A percentile compares a stretch with the other conserved stretches of the same genome.
Conservation (phyloP, 2,113 vertebrate genomes). For the Dromiciops gliroides region DNA sequence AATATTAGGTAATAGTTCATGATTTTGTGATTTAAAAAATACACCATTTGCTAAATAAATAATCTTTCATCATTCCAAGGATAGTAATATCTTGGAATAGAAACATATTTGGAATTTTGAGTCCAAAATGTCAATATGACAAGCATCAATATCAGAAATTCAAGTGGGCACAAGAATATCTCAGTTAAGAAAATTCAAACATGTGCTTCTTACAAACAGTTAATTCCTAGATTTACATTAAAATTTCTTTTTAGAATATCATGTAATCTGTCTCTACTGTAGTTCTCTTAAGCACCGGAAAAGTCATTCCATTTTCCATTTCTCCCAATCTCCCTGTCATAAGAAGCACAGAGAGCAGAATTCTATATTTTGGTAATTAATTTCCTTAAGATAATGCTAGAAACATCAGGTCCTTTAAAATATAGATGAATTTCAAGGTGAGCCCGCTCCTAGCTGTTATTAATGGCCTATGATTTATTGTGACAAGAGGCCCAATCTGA, state of each 20-base stretch:
- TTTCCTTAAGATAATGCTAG: slow-evolving; percentile 88
- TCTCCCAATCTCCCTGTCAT: slow-evolving; percentile 72
- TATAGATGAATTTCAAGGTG: slow-evolving; percentile 88
- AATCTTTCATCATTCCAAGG: not conserved
- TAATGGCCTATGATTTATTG: slow-evolving; percentile 85
- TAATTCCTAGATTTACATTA: slow-evolving; percentile 52
- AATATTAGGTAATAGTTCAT: not conserved
- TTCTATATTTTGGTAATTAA: slow-evolving; percentile 86
- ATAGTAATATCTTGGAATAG: not conserved
- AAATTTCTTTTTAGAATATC: slow-evolving; percentile 58
- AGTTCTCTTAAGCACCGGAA: slow-evolving; percentile 54
- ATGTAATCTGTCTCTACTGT: slow-evolving; percentile 61
- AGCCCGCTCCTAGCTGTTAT: slow-evolving; percentile 81
- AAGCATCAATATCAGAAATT: not conserved
- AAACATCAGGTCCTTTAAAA: slow-evolving; percentile 84
- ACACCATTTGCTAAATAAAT: not conserved
- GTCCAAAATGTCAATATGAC: slow-evolving; percentile 13
- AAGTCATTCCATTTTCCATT: slow-evolving; percentile 68
- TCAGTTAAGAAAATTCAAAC: slow-evolving; percentile 48
- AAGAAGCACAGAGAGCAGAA: slow-evolving; percentile 72
- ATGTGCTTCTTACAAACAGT: slow-evolving; percentile 55
- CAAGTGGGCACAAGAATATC: not conserved
- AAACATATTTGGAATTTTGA: not conserved
- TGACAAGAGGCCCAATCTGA: slow-evolving; percentile 82
- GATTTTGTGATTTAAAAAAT: not conserved